Evolutionary conservation across 2,797 vertebrate species (phyloP).

Genomic region (Loriculus beryllinus): DNA sequence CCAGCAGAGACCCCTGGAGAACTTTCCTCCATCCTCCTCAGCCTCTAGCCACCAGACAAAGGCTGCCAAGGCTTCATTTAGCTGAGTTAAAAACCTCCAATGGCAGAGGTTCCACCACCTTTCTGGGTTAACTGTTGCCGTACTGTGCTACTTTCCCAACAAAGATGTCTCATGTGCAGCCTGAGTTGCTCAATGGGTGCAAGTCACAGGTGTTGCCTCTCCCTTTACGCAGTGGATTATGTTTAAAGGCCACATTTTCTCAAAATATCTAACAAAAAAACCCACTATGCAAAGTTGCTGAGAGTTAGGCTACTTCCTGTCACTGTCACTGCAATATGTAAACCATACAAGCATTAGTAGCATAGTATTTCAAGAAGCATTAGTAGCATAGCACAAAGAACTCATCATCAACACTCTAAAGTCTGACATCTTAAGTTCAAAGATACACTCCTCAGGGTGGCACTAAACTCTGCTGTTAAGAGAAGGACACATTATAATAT

Average conservation of each 20-base stretch:
- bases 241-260: not conserved
- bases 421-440: constrained; percentile 84
- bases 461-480: constrained; percentile 81
- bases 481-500: constrained; percentile 81
- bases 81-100: not conserved
- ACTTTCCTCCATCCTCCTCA: not conserved
- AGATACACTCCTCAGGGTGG: constrained; percentile 83
- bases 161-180: not conserved
- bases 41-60: not conserved
- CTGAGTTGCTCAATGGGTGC: not conserved
- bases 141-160: not conserved
- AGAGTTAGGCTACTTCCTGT: not conserved
- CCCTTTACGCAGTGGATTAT: not conserved
- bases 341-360: not conserved
- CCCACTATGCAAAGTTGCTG: not conserved
- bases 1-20: not conserved
- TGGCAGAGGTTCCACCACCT: not conserved
- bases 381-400: constrained; percentile 60
- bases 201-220: not conserved
- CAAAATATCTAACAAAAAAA: not conserved
- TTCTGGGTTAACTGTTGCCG: not conserved
- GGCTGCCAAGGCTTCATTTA: not conserved
- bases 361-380: not conserved
- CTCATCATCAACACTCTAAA: constrained; percentile 74
- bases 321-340: not conserved